Conservation (phyloP, 2,888 invertebrate species). For the Hemistola chrysoprasaria region DNA sequence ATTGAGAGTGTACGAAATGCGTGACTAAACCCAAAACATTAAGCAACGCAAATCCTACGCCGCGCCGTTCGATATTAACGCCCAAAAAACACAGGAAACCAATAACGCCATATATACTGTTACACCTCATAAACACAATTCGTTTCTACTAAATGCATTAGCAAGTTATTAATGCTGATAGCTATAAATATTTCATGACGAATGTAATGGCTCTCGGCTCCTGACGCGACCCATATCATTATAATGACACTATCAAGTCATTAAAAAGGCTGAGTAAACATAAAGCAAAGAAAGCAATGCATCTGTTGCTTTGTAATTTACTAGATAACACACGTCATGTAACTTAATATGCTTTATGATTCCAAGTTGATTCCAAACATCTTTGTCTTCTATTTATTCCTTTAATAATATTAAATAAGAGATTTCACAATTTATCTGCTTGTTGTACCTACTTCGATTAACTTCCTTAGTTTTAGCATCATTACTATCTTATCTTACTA, state of each 20-base stretch:
- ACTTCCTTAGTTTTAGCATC: no score
- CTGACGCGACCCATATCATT: conserved; percentile 12
- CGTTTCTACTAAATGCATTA: conserved; percentile 30
- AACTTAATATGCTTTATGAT: conserved; percentile 63
- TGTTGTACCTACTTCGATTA: no score
- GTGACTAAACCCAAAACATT: conserved; percentile 71
- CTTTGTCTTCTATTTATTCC: no score
- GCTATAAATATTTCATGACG: conserved; percentile 7
- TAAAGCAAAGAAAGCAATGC: conserved; percentile 41
- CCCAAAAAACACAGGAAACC: conserved; percentile 49
- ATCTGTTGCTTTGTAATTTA: conserved; percentile 36
- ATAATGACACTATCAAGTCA: conserved; percentile 49
- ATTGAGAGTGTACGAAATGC: conserved; percentile 39
- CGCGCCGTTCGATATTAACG: conserved; percentile 45
- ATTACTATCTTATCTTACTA: no score
- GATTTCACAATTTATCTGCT: no score
- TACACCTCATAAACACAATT: conserved; percentile 53
- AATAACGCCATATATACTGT: conserved; percentile 47
- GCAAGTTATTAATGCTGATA: conserved; percentile 9
- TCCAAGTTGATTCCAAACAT: no score
- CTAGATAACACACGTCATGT: conserved; percentile 53
- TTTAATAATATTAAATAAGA: no score
- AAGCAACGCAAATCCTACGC: conserved; percentile 51
- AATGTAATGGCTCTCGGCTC: no score
- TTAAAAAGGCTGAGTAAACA: conserved; percentile 44